Evolutionary conservation across 1,140 invertebrate species (phyloP).

Genomic region (Bombus balteatus): DNA sequence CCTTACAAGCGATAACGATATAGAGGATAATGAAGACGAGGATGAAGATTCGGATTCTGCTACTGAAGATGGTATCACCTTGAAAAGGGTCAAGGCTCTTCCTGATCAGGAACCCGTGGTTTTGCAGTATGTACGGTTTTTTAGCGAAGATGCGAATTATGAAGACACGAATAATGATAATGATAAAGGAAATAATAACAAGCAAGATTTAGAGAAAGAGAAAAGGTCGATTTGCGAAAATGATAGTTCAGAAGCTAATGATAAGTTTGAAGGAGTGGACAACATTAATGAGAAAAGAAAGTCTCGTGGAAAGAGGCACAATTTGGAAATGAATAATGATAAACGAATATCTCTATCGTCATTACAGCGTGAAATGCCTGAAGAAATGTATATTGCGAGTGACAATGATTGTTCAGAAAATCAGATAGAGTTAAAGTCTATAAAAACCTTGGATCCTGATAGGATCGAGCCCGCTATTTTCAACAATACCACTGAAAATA

Average conservation of each 20-base stretch:
- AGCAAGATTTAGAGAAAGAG: neutral
- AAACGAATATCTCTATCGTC: slow-evolving; percentile 32
- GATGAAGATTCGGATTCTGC: slow-evolving; percentile 74
- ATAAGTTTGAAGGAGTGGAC: slow-evolving; percentile 2
- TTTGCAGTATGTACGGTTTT: slow-evolving; percentile 69
- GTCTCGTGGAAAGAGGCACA: slow-evolving; percentile 17
- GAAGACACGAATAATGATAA: slow-evolving; percentile 23
- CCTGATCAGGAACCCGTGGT: slow-evolving; percentile 75
- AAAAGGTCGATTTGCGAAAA: neutral
- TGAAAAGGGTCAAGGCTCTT: slow-evolving; percentile 68
- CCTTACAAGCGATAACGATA: slow-evolving; percentile 85
- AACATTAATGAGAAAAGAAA: slow-evolving; percentile 44
- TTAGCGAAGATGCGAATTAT: slow-evolving; percentile 70
- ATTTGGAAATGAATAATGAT: neutral
- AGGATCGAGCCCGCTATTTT: slow-evolving; percentile 37
- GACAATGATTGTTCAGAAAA: slow-evolving; percentile 73
- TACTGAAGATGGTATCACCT: slow-evolving; percentile 63
- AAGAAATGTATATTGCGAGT: slow-evolving; percentile 77
- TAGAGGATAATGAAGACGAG: slow-evolving; percentile 81
- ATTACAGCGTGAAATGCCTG: slow-evolving; percentile 49
- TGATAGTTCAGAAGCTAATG: neutral
- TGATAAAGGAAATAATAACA: neutral
- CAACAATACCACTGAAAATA: neutral
- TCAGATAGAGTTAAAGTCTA: slow-evolving; percentile 76
- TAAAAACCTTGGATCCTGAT: slow-evolving; percentile 77